Base-by-base conservation (phyloP, 2,113 vertebrate species). In the Rhadina sibilatrix region DNA sequence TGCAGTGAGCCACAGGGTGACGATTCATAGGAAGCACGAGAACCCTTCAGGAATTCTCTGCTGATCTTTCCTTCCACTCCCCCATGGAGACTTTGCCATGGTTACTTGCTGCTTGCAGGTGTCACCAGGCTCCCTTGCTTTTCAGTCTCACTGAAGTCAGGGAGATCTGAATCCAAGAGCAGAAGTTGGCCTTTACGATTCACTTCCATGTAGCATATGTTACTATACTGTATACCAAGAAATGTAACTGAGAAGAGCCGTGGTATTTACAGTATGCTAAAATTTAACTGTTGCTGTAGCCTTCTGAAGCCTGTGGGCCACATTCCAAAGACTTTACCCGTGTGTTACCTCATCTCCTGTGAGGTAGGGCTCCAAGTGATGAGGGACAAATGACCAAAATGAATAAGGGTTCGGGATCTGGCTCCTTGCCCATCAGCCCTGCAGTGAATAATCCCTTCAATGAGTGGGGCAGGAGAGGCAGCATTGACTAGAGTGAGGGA, bases 181-280 rank as follows among this genome's bases (percentile, higher is more conserved):
- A 97, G 96, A 97, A 96, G 96, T 97, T 97, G 96, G 96, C 92
- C 94, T 96, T 94, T 97, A 91, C 72, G 1, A 96, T 88, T 95
- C 93, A 92, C 93, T 96, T 93, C 96, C 91, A 91, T 96, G 86
- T 31, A 95, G 81, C 96, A 97, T 96, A 96, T 97, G 95, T 65
- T 96, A 94, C 95, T 95, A 59, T 35, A 93, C 19, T 96, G 90
- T 96, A 97, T 92, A 96, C 75, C 93, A 93, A 90, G 89, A 96
- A 94, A 82, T 88, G 81, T 74, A 93, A 76, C 88, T 13, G 47
- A 95, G 94, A 91, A 54, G 70, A 91, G 74, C 65, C 0, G 4
- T 83, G 94, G 61, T 94, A 96, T 96, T 96, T 92, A 91, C 96
- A 96, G 83, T 65, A 90, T 92, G 93, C 70, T 96, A 95, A 94